Base-by-base conservation (phyloP, 23 tunicate genomes). In the Oikopleura dioica region DNA sequence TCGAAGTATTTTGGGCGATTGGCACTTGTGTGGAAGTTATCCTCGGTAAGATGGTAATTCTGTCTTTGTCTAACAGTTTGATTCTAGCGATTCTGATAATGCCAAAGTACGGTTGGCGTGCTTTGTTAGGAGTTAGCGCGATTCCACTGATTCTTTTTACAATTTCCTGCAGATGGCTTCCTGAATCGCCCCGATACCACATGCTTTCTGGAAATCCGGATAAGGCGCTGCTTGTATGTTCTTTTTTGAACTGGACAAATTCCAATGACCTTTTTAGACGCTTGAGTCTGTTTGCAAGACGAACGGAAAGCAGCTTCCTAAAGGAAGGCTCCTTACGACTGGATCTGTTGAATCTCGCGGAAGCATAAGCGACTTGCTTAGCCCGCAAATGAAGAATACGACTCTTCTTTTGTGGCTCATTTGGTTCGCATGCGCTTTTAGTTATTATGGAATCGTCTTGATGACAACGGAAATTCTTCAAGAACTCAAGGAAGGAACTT, bases 391-490 rank as follows among this genome's bases (percentile, higher is more conserved):
- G 55, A 21, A 9, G 16, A 21, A 9, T 21, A 44, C 55, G 16
- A 91, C 97, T 23, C 38, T 91, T 1, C 77, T 85, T 35, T 51
- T 91, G 75, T 91, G 97, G 97, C 76, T 91, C 24, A 91, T 91
- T 59, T 91, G 97, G 96, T 91, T 91, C 37, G 85, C 82, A 67
- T 91, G 97, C 76, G 86, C 97, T 21, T 91, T 91, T 63, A 79
- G 92, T 16, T 91, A 91, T 68, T 91, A 91, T 72, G 97, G 97
- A 35, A 77, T 91, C 24, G 97, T 91, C 35, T 82, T 91, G 50
- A 80, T 91, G 95, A 91, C 97, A n/a, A 91, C 97, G 0, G 94
- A 91, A 59, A 69, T 91, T 55, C 82, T 91, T 69, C 97, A 91
- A 38, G 83, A 89, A 59, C 9, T 44, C 16, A 44, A 44, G 55